Evolutionary conservation across 2,113 vertebrate genomes (phyloP).

Genomic region (Murina feae): DNA sequence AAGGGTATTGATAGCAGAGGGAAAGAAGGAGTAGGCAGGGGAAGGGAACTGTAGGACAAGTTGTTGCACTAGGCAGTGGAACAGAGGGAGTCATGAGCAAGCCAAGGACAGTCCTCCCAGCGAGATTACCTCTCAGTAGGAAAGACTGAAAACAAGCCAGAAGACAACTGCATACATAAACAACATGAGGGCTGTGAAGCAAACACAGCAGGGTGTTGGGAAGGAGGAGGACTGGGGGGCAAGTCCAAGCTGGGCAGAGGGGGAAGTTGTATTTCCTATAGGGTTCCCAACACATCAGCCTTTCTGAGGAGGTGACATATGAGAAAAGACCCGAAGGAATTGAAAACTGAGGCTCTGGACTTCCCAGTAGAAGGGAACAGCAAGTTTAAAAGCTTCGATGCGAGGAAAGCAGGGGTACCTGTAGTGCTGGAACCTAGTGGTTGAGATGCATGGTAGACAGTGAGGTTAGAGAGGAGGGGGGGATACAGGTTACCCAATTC

Average conservation of each 20-base stretch:
- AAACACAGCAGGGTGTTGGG: not conserved
- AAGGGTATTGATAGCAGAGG: not conserved
- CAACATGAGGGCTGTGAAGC: not conserved
- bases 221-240: not conserved
- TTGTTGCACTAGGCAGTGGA: not conserved
- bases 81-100: not conserved
- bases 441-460: not conserved
- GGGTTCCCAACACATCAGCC: not conserved
- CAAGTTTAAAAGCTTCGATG: not conserved
- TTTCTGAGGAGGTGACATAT: not conserved
- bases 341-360: not conserved
- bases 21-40: not conserved
- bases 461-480: not conserved
- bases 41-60: not conserved
- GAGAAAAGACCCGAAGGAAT: not conserved
- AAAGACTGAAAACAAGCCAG: not conserved
- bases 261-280: not conserved
- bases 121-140: not conserved
- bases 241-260: not conserved
- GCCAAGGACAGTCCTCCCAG: not conserved
- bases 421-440: not conserved
- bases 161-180: not conserved
- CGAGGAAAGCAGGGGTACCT: not conserved
- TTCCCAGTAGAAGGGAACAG: not conserved
- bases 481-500: not conserved